These are phyloP conservation scores for Holacanthella duospinosa DNA, from an alignment of 2,888 invertebrate genomes.

Conservation along the genomic window DNA sequence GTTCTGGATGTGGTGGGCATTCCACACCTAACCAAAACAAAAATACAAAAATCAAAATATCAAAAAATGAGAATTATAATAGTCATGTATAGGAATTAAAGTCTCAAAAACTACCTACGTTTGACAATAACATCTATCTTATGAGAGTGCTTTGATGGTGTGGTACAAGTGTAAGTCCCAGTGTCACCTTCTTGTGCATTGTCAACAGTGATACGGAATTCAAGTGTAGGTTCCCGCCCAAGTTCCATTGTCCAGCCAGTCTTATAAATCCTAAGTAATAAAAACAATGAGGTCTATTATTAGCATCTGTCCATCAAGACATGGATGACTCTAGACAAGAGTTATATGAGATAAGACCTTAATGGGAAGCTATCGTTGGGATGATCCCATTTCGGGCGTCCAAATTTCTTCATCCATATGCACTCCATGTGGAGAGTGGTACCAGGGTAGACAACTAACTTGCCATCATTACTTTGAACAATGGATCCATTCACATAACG, in stretches of 20 bases:
- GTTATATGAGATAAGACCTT: not conserved
- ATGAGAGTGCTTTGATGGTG: constrained; percentile 71
- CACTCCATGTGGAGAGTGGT: constrained; percentile 80
- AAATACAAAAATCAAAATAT: constrained; percentile 13
- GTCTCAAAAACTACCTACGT: constrained; percentile 44
- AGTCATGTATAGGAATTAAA: not conserved
- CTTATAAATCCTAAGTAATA: constrained; percentile 47
- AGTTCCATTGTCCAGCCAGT: constrained; percentile 69
- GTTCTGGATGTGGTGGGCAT: constrained; percentile 61
- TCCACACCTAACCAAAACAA: constrained; percentile 66
- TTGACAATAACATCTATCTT: constrained; percentile 68
- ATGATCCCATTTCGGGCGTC: constrained; percentile 69
- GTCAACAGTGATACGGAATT: constrained; percentile 68
- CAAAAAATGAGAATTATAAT: not conserved
- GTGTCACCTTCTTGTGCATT: constrained; percentile 73
- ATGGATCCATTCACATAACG: constrained; percentile 71
- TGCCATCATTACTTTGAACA: constrained; percentile 75
- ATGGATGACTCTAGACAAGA: not conserved
- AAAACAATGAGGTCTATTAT: too few relatives aligned
- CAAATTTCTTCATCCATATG: constrained; percentile 73
- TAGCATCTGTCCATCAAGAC: not conserved
- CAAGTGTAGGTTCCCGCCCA: constrained; percentile 63
- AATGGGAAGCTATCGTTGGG: constrained; percentile 1
- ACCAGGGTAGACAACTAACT: constrained; percentile 72
- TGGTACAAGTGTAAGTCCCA: constrained; percentile 71